These are phyloP conservation scores for Muscina levida DNA, from an alignment of 2,888 invertebrate genomes.

Conservation along the genomic window DNA sequence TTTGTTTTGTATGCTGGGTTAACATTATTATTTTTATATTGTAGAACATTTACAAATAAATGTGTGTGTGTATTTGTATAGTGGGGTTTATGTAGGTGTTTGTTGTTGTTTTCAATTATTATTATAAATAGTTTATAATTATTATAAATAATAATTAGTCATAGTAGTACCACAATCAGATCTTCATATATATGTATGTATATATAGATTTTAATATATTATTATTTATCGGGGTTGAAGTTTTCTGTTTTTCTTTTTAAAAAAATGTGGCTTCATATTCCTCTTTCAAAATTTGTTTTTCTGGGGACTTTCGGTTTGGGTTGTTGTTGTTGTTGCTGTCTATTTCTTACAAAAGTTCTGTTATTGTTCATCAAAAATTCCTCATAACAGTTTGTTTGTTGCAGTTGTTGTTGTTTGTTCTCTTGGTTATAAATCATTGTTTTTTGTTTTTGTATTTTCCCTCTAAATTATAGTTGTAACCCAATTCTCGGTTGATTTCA, in stretches of 20 bases:
- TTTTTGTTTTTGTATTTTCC: slow-evolving; percentile 30
- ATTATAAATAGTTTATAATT: slow-evolving; percentile 46
- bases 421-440: neutral
- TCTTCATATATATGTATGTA: slow-evolving; percentile 51
- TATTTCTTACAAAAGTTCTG: neutral
- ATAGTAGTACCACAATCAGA: slow-evolving; percentile 63
- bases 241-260: slow-evolving; percentile 11
- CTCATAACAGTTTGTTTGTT: slow-evolving; percentile 21
- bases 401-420: slow-evolving; percentile 25
- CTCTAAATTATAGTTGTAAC: slow-evolving; percentile 35
- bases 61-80: slow-evolving; percentile 41
- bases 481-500: slow-evolving; percentile 32
- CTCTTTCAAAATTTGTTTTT: slow-evolving; percentile 32
- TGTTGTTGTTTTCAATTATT: slow-evolving; percentile 31
- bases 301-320: neutral
- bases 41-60: slow-evolving; percentile 62
- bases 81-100: slow-evolving; percentile 39
- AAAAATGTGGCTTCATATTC: slow-evolving; percentile 6
- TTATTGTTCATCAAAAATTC: slow-evolving; percentile 1
- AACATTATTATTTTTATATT: slow-evolving; percentile 51
- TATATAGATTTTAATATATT: slow-evolving; percentile 25
- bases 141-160: slow-evolving; percentile 60
- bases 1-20: slow-evolving; percentile 11
- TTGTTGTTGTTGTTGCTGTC: neutral
- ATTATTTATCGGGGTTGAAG: neutral